Evolutionary conservation across 2,797 vertebrate genomes (phyloP), one percentile per base, ranked within the genome.

Genomic region (Myripristis jacobus): DNA sequence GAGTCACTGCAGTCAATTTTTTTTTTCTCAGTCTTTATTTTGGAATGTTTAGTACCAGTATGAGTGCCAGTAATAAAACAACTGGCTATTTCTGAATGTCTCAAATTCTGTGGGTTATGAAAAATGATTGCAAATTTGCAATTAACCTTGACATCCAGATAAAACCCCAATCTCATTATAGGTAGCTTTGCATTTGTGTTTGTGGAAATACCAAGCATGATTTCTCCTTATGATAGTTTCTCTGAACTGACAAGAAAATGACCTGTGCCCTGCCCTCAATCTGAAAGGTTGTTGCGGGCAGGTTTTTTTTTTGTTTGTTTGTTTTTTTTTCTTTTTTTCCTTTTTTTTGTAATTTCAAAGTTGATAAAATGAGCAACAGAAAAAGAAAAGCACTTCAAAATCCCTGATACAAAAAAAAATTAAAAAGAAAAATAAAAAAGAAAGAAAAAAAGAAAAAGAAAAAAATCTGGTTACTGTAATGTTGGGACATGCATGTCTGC

Each of bases 41-140:
- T 94, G 93, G 93, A 94, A 95, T 94, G 94, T 94, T 95, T 92
- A 93, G 90, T 93, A 93, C 92, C 92, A 93, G 91, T 93, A 92
- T 93, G 90, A 92, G 89, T 79, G 87, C 92, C 91, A 92, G 92
- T 86, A 89, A 92, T 81, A 91, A 92, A 93, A 92, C 85, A 83
- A 91, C 92, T 88, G 88, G 85, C 91, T 69, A 81, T 86, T 92
- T 92, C 87, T 89, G 86, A 91, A 93, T 91, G 87, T 92, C 87
- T 92, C 89, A 89, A 94, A 94, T 93, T 91, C 89, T 87, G 86
- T 75, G 86, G 90, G 91, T 89, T 92, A 92, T 93, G 92, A 92
- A 93, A 94, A 94, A 92, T 91, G 91, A 92, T 93, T 93, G 91
- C 89, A 91, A 94, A 90, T 92, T 91, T 94, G 91, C 91, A 90